Conservation (phyloP, 2,888 invertebrate species). For the Phania funesta region DNA sequence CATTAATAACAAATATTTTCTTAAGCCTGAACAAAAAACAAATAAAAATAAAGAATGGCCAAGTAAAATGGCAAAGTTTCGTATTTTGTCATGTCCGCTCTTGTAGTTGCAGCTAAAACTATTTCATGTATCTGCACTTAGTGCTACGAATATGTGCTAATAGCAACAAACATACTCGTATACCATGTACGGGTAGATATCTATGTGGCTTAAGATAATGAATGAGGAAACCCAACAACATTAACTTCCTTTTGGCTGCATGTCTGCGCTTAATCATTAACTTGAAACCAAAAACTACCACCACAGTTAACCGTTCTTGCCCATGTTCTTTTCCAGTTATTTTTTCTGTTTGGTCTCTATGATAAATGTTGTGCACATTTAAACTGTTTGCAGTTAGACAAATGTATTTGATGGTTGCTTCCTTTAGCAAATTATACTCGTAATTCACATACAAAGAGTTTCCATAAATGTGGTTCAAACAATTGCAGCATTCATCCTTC, state of each 20-base stretch:
- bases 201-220: background rate
- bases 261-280: conserved; percentile 34
- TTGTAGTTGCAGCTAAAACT: conserved; percentile 27
- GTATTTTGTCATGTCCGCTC: background rate
- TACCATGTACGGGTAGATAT: background rate
- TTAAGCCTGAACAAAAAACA: background rate
- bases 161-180: background rate
- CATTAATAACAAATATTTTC: background rate
- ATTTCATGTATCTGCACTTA: conserved; percentile 34
- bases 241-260: conserved; percentile 54
- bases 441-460: background rate
- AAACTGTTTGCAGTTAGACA: conserved; percentile 37
- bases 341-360: background rate
- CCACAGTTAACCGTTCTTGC: conserved; percentile 41
- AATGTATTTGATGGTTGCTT: conserved; percentile 39
- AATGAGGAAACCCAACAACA: conserved; percentile 28
- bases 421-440: conserved; percentile 19
- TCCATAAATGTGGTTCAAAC: background rate
- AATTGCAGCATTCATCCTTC: background rate
- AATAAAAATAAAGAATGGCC: conserved; percentile 5
- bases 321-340: background rate
- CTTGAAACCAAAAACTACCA: background rate
- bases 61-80: conserved; percentile 24
- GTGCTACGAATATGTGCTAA: background rate
- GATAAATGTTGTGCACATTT: conserved; percentile 60